phyloP scores from a whole-genome alignment of 2,797 vertebrate species.

The Leptatherina wallacei region DNA sequence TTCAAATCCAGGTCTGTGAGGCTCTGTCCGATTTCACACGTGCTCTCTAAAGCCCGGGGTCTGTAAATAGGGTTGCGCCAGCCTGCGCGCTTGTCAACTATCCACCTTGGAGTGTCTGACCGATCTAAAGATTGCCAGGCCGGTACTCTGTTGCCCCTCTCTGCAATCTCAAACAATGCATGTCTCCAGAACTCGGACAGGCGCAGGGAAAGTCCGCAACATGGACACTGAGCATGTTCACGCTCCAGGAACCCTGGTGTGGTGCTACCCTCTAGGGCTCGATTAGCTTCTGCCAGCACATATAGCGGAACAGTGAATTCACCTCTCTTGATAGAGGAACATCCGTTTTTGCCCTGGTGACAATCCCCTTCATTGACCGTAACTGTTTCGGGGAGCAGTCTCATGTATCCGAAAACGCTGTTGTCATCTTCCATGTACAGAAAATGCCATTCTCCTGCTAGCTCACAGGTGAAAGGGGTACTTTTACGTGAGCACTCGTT shows the following conservation, averaged over 20 bases:
- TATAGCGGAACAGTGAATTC: neutral
- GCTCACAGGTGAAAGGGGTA: too few species aligned
- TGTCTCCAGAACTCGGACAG: conserved; percentile 2
- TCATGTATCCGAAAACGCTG: conserved; percentile 21
- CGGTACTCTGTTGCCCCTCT: neutral
- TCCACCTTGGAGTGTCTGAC: neutral
- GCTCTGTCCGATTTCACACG: neutral
- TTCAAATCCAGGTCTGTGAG: neutral
- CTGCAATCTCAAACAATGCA: neutral
- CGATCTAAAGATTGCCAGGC: neutral
- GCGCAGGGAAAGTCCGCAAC: neutral
- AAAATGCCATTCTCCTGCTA: conserved; percentile 24
- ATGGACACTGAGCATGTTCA: neutral
- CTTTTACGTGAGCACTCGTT: too few species aligned
- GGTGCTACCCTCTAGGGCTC: too few species aligned
- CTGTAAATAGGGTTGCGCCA: conserved; percentile 36
- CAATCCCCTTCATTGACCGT: neutral
- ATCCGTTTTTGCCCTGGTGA: too few species aligned
- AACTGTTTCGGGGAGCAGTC: neutral
- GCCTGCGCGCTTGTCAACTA: neutral
- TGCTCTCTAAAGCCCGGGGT: neutral
- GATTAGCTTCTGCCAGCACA: neutral
- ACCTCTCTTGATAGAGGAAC: neutral
- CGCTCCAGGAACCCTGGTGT: too few species aligned
- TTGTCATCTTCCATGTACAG: neutral